phyloP scores from a whole-genome alignment of 37 sponge, comb jelly and placozoan species.

The Tethya wilhelma region DNA sequence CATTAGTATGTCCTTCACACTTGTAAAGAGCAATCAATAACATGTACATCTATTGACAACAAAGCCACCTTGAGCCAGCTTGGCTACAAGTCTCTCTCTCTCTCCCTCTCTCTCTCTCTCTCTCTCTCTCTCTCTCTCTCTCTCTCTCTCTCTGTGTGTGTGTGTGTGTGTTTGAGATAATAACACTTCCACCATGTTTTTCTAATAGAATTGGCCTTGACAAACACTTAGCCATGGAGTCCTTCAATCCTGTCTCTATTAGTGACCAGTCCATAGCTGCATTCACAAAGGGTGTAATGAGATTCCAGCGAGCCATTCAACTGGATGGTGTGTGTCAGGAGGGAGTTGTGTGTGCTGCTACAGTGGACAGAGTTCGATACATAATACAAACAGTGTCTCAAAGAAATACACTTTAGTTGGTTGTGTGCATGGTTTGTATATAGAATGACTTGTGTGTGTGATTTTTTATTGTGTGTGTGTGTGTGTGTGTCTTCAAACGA shows the following conservation, averaged over 20 bases:
- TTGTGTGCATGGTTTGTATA: too few species aligned
- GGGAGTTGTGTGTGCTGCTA: neutral
- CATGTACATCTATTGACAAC: too few species aligned
- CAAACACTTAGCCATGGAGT: neutral
- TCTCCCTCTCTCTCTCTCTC: constrained; percentile 37
- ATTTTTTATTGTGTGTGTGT: too few species aligned
- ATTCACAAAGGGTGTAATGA: constrained; percentile 23
- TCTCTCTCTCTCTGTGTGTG: constrained; percentile 24
- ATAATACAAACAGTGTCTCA: neutral
- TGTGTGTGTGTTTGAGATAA: too few species aligned
- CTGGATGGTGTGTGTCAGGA: neutral
- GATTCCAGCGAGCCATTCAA: constrained; percentile 8
- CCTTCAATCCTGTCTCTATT: constrained; percentile 34
- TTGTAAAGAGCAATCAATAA: too few species aligned
- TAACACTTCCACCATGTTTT: neutral
- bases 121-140: constrained; percentile 31
- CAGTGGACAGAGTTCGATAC: neutral
- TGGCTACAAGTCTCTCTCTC: neutral
- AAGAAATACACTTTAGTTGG: too few species aligned
- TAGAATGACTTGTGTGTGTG: too few species aligned
- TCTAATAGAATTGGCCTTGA: constrained; percentile 5
- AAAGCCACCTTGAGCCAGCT: too few species aligned
- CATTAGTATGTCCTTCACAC: too few species aligned
- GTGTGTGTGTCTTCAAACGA: too few species aligned
- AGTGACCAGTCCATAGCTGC: neutral